Conservation (phyloP, 2,888 invertebrate genomes). For the Urechis unicinctus region DNA sequence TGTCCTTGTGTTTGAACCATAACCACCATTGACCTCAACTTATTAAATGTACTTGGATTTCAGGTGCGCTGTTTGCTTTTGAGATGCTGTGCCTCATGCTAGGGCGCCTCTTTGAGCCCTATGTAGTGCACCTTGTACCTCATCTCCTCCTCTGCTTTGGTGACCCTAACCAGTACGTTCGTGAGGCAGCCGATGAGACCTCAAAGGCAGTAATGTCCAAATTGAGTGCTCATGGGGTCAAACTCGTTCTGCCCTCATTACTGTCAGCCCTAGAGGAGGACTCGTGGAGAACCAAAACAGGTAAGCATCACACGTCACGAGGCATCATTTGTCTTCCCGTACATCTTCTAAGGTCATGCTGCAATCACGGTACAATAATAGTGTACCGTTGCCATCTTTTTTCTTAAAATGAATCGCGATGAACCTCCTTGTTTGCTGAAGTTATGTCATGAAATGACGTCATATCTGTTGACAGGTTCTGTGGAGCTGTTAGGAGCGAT, state of each 20-base stretch:
- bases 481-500: slow-evolving; percentile 94
- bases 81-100: slow-evolving; percentile 93
- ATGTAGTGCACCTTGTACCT: slow-evolving; percentile 94
- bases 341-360: too few relatives aligned
- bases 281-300: slow-evolving; percentile 81
- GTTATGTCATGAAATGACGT: too few relatives aligned
- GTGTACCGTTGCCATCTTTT: too few relatives aligned
- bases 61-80: slow-evolving; percentile 90
- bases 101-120: slow-evolving; percentile 95
- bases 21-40: background rate
- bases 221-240: slow-evolving; percentile 93
- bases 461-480: slow-evolving; percentile 67
- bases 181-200: slow-evolving; percentile 93
- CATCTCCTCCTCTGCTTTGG: slow-evolving; percentile 92
- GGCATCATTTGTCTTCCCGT: too few relatives aligned
- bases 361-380: too few relatives aligned
- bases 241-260: slow-evolving; percentile 88
- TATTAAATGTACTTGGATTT: slow-evolving; percentile 17
- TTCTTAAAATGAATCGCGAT: too few relatives aligned
- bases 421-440: too few relatives aligned
- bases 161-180: slow-evolving; percentile 85
- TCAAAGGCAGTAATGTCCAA: slow-evolving; percentile 88
- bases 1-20: too few relatives aligned
- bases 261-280: slow-evolving; percentile 91
- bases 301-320: too few relatives aligned